Base-by-base conservation (phyloP, 1,140 invertebrate species). In the Caenorhabditis briggsae region DNA sequence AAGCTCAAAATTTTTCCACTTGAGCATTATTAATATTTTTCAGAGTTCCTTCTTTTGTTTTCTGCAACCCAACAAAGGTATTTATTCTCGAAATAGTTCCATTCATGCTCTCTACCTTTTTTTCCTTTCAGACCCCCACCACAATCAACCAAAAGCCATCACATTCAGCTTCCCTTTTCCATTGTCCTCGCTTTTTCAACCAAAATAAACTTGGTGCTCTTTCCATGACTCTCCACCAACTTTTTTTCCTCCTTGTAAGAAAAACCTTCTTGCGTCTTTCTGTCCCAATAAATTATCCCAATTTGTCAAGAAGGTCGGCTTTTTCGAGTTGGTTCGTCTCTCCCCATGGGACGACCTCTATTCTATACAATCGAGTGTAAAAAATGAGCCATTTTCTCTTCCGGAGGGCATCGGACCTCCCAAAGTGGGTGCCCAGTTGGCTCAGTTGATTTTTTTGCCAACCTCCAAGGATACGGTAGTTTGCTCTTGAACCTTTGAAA, bases 331-430 rank as follows among this genome's bases (percentile, higher is more conserved):
- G 18, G 18, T 61, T 33, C 11, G 18, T 25, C 20, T 33, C 64
- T 18, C 41, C 70, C 70, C 70, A 43, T 78, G 70, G 70, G 70
- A 78, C 33, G 46, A 41, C n/a, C 70, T 50, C 61, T 33, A n/a
- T 65, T 78, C 70, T 78, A 78, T 78, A 78, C 70, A 78, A 78
- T 78, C 70, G 70, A 78, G 70, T 78, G 70, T 78, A 46, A 78
- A 78, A 78, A 78, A 78, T 78, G 70, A 78, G 70, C 70, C 70
- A 20, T 50, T 78, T 78, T 78, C 70, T 50, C 43, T 78, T 78
- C 70, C 70, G 43, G 70, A 78, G 70, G 50, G 70, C 70, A 33
- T 33, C 33, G 33, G 33, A 3, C 33, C 1, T 33, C 33, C 65
- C 46, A 78, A 50, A 61, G 59, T 50, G 33, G 1, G 33, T 33